Evolutionary conservation across 2,888 invertebrate species (phyloP).

Genomic region (Tetragonula carbonaria): DNA sequence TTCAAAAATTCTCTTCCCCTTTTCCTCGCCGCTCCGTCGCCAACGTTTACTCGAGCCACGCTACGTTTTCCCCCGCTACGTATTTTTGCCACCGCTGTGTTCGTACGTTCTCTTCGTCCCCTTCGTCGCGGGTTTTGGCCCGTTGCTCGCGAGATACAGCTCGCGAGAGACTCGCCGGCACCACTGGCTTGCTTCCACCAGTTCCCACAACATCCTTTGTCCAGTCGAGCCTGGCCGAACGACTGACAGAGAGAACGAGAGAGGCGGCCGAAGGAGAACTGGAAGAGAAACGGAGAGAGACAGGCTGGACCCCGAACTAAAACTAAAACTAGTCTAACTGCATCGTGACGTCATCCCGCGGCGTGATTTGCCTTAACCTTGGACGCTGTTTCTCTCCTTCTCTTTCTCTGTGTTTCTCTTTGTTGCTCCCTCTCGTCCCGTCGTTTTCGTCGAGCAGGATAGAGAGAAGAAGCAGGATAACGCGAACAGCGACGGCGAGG

Average conservation of each 20-base stretch:
- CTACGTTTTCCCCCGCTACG: not conserved
- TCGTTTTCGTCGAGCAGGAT: conserved; percentile 58
- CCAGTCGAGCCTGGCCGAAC: conserved; percentile 58
- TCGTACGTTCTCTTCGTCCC: not conserved
- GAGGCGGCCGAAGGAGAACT: conserved; percentile 20
- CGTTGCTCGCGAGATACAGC: conserved; percentile 29
- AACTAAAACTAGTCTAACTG: conserved; percentile 83
- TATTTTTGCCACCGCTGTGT: no score
- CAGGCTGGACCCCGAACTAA: conserved; percentile 77
- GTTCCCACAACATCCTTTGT: conserved; percentile 78
- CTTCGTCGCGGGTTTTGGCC: not conserved
- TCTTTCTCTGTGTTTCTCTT: conserved; percentile 40
- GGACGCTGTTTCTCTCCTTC: conserved; percentile 69
- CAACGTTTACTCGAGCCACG: not conserved
- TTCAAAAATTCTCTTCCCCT: conserved; percentile 42
- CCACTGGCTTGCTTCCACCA: conserved; percentile 12
- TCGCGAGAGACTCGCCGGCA: conserved; percentile 64
- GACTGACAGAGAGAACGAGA: not conserved
- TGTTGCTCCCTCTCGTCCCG: conserved; percentile 12
- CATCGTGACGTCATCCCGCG: conserved; percentile 82
- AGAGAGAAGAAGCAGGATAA: conserved; percentile 62
- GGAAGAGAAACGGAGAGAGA: conserved; percentile 8
- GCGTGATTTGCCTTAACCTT: conserved; percentile 81
- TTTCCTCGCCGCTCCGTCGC: not conserved
- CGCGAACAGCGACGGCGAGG: conserved; percentile 38